phyloP scores from a whole-genome alignment of 23 tunicate species.

The Ciona savignyi region DNA sequence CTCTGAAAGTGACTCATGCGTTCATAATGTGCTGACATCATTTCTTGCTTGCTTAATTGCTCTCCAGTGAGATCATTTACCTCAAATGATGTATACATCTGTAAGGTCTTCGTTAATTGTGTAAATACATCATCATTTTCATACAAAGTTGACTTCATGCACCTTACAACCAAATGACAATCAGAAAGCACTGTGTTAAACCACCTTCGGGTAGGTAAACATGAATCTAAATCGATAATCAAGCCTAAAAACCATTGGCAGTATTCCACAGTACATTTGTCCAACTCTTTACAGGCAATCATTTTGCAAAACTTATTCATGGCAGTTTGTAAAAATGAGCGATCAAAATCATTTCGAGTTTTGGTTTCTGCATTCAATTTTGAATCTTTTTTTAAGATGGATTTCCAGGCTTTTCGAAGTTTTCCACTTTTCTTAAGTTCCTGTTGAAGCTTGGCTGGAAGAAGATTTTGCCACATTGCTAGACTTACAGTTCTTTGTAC shows the following conservation, averaged over 20 bases:
- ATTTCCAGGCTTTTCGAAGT: conserved; percentile 65
- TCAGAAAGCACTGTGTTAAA: conserved; percentile 71
- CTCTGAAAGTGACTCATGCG: conserved; percentile 66
- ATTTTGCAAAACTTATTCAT: conserved; percentile 72
- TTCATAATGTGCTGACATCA: conserved; percentile 74
- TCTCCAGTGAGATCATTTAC: conserved; percentile 93
- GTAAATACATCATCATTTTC: conserved; percentile 87
- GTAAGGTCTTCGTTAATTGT: conserved; percentile 75
- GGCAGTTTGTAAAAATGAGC: conserved; percentile 39
- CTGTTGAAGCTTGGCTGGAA: conserved; percentile 62
- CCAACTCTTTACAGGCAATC: conserved; percentile 53
- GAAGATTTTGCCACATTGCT: conserved; percentile 63
- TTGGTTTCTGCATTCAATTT: conserved; percentile 65
- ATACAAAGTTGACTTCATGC: conserved; percentile 63
- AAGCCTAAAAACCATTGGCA: conserved; percentile 93
- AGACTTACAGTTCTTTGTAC: conserved; percentile 73
- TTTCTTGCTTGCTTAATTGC: conserved; percentile 84
- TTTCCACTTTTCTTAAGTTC: conserved; percentile 64
- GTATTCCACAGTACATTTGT: conserved; percentile 36
- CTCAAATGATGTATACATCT: conserved; percentile 80
- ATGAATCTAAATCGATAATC: conserved; percentile 90
- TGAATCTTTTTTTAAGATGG: conserved; percentile 68
- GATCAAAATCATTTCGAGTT: conserved; percentile 43
- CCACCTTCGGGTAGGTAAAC: conserved; percentile 86
- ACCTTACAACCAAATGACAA: conserved; percentile 76